Evolutionary conservation across 2,888 invertebrate species (phyloP).

Genomic region (Leptinotarsa rubiginosa): DNA sequence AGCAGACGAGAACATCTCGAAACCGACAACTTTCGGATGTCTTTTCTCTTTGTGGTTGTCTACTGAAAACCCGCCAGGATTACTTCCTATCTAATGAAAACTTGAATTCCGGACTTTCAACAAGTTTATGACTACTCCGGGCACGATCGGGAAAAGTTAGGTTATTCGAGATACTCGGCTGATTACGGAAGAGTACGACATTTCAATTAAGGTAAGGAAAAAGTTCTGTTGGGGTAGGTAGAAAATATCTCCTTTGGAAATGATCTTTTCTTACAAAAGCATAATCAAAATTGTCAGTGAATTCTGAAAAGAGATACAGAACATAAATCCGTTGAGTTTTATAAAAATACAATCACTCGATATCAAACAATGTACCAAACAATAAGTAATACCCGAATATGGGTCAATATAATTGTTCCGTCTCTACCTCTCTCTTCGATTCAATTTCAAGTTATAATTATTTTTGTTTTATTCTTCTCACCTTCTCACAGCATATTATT

Average conservation of each 20-base stretch:
- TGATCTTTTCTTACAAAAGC: too few relatives aligned
- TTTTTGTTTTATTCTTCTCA: too few relatives aligned
- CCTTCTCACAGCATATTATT: too few relatives aligned
- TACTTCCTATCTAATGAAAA: constrained; percentile 53
- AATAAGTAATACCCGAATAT: too few relatives aligned
- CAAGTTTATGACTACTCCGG: constrained; percentile 36
- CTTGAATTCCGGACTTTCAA: constrained; percentile 47
- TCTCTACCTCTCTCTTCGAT: too few relatives aligned
- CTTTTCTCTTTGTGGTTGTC: constrained; percentile 45
- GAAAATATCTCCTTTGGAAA: not conserved
- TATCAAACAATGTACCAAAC: too few relatives aligned
- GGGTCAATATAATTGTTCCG: too few relatives aligned
- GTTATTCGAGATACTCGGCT: constrained; percentile 10
- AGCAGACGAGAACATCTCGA: constrained; percentile 37
- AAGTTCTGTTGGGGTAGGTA: not conserved
- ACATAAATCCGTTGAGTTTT: too few relatives aligned
- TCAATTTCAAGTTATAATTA: too few relatives aligned
- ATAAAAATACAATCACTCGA: too few relatives aligned
- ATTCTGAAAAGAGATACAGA: too few relatives aligned
- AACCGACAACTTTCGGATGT: constrained; percentile 51
- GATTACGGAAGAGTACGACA: not conserved
- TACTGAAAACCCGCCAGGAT: constrained; percentile 46
- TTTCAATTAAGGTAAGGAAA: not conserved
- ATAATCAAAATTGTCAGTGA: too few relatives aligned
- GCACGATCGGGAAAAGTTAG: constrained; percentile 1